Evolutionary conservation across 2,888 invertebrate genomes (phyloP).

Genomic region (Rhogogaster chlorosoma): DNA sequence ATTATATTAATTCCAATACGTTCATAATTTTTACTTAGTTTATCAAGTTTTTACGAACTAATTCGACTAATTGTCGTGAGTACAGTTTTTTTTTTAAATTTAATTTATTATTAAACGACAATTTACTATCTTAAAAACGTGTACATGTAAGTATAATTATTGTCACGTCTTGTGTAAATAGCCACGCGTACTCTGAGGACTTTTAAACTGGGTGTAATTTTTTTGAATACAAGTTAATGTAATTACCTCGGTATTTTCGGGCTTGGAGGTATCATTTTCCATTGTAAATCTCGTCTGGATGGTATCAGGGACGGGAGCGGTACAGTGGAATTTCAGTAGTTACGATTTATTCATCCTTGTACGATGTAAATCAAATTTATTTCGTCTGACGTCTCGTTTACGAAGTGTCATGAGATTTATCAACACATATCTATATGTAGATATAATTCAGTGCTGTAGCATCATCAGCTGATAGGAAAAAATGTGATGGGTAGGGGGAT

Average conservation of each 20-base stretch:
- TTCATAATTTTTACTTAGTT: not conserved
- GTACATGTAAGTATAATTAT: not conserved
- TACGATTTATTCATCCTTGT: not conserved
- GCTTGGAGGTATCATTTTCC: conserved; percentile 26
- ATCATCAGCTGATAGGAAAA: conserved; percentile 9
- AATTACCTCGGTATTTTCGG: conserved; percentile 29
- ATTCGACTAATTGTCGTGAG: not conserved
- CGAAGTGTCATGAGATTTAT: conserved; percentile 18
- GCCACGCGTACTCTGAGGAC: not conserved
- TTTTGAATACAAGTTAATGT: not conserved
- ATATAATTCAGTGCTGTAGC: not conserved
- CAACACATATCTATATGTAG: conserved; percentile 20
- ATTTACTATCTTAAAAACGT: not conserved
- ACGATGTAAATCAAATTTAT: not conserved
- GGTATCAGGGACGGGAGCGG: not conserved
- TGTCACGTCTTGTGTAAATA: not conserved
- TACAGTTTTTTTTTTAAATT: not conserved
- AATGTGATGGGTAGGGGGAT: not conserved
- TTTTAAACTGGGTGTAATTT: conserved; percentile 2
- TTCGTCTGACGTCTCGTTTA: conserved; percentile 11
- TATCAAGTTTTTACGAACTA: not conserved
- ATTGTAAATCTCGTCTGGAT: not conserved
- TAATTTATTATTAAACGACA: not conserved
- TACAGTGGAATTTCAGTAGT: not conserved
- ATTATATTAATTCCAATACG: not conserved